Evolutionary conservation across 92 coral and sea anemone genomes (phyloP).

Genomic region (Heteractis magnifica): DNA sequence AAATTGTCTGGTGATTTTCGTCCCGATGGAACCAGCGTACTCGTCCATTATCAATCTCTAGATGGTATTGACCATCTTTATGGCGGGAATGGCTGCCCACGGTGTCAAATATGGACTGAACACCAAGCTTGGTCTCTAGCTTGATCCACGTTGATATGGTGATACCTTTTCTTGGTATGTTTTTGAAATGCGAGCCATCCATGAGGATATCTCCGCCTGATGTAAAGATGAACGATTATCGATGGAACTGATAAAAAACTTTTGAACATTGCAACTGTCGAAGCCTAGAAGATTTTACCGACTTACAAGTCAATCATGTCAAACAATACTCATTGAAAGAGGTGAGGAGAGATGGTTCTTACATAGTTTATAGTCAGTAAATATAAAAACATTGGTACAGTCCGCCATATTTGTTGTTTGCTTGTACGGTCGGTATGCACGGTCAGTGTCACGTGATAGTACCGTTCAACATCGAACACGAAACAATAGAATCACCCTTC

Average conservation of each 20-base stretch:
- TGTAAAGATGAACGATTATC: neutral
- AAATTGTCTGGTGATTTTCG: conserved; percentile 72
- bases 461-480: too few species aligned
- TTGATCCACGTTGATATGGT: conserved; percentile 95
- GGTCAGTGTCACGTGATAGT: too few species aligned
- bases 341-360: too few species aligned
- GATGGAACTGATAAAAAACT: neutral
- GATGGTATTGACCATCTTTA: conserved; percentile 82
- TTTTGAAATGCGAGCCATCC: conserved; percentile 78
- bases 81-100: conserved; percentile 57
- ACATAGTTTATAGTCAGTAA: too few species aligned
- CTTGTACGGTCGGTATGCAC: too few species aligned
- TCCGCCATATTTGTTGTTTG: too few species aligned
- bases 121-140: conserved; percentile 83
- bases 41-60: conserved; percentile 83
- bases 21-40: conserved; percentile 99
- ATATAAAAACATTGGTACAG: too few species aligned
- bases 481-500: too few species aligned
- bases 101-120: conserved; percentile 93
- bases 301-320: too few species aligned
- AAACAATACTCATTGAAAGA: too few species aligned
- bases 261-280: neutral
- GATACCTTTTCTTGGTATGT: conserved; percentile 79
- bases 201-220: conserved; percentile 91
- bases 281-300: too few species aligned